Evolutionary conservation across 2,888 invertebrate species (phyloP), one percentile per base, ranked within the genome.

Genomic region (Meta bourneti): DNA sequence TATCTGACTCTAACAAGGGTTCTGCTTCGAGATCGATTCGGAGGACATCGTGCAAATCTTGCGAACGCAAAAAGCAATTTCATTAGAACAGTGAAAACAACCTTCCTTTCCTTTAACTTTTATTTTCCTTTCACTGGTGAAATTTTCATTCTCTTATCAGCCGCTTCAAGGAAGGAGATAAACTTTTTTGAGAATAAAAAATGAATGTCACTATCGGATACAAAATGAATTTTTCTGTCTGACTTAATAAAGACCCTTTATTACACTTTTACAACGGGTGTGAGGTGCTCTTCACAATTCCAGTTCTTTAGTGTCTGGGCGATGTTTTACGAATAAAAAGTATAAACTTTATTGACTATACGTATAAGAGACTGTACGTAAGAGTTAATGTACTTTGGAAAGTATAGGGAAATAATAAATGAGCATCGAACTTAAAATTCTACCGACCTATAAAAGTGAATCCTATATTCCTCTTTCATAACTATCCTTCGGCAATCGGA

Each of bases 1-100:
- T 90, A 89, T 81, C 61, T 81, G 88, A 52, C 20, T 78, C 19
- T 70, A 54, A 69, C 49, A 74, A 74, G 80, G 72, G 71, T 61
- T 72, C 80, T 54, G 51, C n/a, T 9, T n/a, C 6, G 70, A 78
- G 83, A 89, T 89, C 89, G 89, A 89, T 89, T 72, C 51, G 69
- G 74, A 82, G 82, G 83, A 77, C 83, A 88, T 16, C 74, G 61
- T 75, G 74, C 81, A 49, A 78, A 77, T 81, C 72, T 81, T 81
- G 81, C 72, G 61, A 71, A 51, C 77, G 70, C 20, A 52, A 70
- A 89, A 89, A 89, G 83, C 89, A 83, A 89, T 89, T 89, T 89
- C 89, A 89, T 89, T 89, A 89, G 82, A 13, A 78, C 52, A n/a
- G 6, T 48, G 52, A 82, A 89, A 89, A 79, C 71, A 87, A 70